Conservation (phyloP, 2,797 vertebrate genomes). For the Thaleichthys pacificus region DNA sequence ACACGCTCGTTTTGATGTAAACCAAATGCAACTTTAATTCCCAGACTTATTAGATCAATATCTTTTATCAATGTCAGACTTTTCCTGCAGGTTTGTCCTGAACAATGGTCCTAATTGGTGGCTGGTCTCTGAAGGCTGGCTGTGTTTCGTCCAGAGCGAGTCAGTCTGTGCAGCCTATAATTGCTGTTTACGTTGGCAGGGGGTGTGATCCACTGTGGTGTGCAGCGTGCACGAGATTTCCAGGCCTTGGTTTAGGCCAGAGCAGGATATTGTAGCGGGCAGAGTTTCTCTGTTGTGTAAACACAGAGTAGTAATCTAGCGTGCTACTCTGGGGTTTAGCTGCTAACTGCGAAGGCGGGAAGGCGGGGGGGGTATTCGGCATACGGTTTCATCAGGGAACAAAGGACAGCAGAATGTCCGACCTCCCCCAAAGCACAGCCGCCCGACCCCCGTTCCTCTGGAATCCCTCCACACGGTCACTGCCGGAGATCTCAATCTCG, state of each 20-base stretch:
- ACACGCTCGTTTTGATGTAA: neutral
- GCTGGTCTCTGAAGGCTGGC: conserved; percentile 79
- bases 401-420: conserved; percentile 62
- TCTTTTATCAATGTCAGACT: neutral
- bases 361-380: conserved; percentile 62
- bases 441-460: conserved; percentile 46
- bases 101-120: conserved; percentile 87
- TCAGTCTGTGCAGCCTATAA: conserved; percentile 84
- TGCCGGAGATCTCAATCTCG: conserved; percentile 42
- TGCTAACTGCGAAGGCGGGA: conserved; percentile 63
- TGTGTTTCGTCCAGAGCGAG: conserved; percentile 82
- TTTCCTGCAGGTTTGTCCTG: conserved; percentile 18
- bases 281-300: conserved; percentile 84
- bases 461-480: conserved; percentile 24
- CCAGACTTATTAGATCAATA: neutral
- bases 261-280: conserved; percentile 84
- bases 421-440: conserved; percentile 58
- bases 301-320: conserved; percentile 81
- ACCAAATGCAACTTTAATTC: neutral
- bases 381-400: conserved; percentile 65
- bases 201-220: conserved; percentile 76
- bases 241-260: conserved; percentile 83
- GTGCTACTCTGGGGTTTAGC: conserved; percentile 70
- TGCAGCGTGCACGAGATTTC: conserved; percentile 83
- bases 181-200: conserved; percentile 91